Evolutionary conservation across 2,797 vertebrate species (phyloP), one percentile per base, ranked within the genome.

Genomic region (Allobates femoralis): DNA sequence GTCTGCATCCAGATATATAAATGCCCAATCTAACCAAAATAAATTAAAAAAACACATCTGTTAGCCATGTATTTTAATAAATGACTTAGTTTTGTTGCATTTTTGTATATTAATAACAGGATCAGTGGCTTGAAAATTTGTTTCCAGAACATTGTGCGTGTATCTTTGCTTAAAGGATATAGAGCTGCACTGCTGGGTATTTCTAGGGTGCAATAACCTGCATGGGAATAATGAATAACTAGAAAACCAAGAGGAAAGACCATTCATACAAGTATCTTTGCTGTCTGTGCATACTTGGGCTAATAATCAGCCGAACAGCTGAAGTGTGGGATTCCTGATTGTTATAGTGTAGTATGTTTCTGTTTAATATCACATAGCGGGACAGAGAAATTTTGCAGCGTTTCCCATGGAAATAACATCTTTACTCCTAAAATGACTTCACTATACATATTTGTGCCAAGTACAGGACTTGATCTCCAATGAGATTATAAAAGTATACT

Each of bases 381-480:
- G 89, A 93, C 89, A 91, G 93, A 89, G 76, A 85, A n/a, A 88
- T 92, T 94, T 91, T 92, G 91, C 89, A 91, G 91, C 91, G 92
- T 92, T 96, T 96, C 94, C 96, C 94, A 94, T 95, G 95, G 94
- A 96, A 95, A 95, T 93, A 93, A 92, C 93, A 93, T 95, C 93
- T 92, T 91, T 89, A 89, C 93, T 90, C 90, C 90, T 93, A 90
- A 91, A 92, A 95, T 96, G 94, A 96, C 94, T 94, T 98, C 94
- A 95, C 94, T 91, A 93, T 92, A 90, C 37, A 81, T 91, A 92
- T 91, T 92, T 91, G 89, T 87, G 94, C 96, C 96, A 96, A 95
- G 93, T 93, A 28, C n/a, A 46, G 23, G 15, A 93, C 89, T 94
- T 92, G 92, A 90, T 90, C 88, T 85, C 86, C 87, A 88, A 89